These are phyloP conservation scores for Threskiornis aethiopicus DNA, from an alignment of 2,797 vertebrate genomes.

Conservation along the genomic window DNA sequence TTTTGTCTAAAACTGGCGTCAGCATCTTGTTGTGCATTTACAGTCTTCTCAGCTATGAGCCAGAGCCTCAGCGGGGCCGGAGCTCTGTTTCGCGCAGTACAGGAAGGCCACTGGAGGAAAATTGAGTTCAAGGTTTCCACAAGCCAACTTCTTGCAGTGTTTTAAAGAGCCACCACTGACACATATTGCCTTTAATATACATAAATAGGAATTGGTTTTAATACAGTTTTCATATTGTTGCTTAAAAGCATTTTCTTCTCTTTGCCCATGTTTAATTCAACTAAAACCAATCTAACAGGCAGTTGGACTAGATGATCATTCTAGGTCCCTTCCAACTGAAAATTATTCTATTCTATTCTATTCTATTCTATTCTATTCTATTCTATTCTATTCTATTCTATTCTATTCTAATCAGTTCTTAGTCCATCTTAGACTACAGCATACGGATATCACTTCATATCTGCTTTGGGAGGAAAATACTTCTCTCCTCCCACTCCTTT, in stretches of 20 bases:
- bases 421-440: not conserved
- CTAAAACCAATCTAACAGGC: not conserved
- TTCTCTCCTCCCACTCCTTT: not conserved
- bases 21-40: not conserved
- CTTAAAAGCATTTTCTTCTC: not conserved
- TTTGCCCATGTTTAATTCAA: not conserved
- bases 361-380: not conserved
- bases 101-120: not conserved
- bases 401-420: not conserved
- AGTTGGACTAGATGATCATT: not conserved
- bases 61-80: not conserved
- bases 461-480: not conserved
- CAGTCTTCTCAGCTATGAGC: not conserved
- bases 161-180: not conserved
- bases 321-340: not conserved
- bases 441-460: fast-evolving
- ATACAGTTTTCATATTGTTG: not conserved
- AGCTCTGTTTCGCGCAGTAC: not conserved
- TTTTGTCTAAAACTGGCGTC: not conserved
- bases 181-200: not conserved
- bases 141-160: not conserved
- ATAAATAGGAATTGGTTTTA: not conserved
- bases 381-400: not conserved
- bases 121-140: not conserved
- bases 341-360: not conserved